A percentile compares a stretch with the other conserved stretches of the same genome.
Conservation (phyloP, 2,888 invertebrate species). For the Patella pellucida region DNA sequence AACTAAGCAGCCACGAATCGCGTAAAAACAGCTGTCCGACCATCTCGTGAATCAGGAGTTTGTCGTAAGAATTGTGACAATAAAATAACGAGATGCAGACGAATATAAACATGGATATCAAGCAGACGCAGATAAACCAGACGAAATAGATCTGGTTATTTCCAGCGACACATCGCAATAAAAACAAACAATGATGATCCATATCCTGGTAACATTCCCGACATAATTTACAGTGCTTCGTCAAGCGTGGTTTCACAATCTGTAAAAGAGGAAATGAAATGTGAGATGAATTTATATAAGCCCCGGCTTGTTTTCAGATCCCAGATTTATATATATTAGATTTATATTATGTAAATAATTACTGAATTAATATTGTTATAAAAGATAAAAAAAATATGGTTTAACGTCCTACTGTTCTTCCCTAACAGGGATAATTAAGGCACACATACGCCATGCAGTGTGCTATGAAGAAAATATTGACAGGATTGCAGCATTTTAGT, state of each 20-base stretch:
- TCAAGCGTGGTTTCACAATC: conserved; percentile 49
- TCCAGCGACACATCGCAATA: conserved; percentile 65
- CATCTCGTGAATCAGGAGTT: conserved; percentile 22
- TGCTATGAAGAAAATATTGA: no score
- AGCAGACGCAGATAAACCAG: conserved; percentile 53
- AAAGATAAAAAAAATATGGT: no score
- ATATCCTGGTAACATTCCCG: conserved; percentile 61
- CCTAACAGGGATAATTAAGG: no score
- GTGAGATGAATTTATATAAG: no score
- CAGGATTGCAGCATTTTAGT: no score
- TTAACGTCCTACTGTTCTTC: no score
- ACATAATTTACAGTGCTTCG: conserved; percentile 69
- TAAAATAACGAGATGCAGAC: conserved; percentile 39
- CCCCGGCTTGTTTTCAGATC: no score
- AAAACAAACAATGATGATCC: conserved; percentile 70
- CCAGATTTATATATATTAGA: no score
- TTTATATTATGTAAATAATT: no score
- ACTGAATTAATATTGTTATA: no score
- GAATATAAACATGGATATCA: conserved; percentile 56
- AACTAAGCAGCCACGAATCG: conserved; percentile 57
- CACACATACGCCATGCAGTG: no score
- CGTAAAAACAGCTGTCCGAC: conserved; percentile 41
- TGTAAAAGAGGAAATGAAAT: conserved; percentile 35
- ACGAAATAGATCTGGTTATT: conserved; percentile 66
- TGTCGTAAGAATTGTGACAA: conserved; percentile 31